Percentiles rank a stretch among this genome's conserved stretches.
These are phyloP conservation scores for Calameuta idolon DNA, from an alignment of 2,888 invertebrate genomes.

Conservation along the genomic window DNA sequence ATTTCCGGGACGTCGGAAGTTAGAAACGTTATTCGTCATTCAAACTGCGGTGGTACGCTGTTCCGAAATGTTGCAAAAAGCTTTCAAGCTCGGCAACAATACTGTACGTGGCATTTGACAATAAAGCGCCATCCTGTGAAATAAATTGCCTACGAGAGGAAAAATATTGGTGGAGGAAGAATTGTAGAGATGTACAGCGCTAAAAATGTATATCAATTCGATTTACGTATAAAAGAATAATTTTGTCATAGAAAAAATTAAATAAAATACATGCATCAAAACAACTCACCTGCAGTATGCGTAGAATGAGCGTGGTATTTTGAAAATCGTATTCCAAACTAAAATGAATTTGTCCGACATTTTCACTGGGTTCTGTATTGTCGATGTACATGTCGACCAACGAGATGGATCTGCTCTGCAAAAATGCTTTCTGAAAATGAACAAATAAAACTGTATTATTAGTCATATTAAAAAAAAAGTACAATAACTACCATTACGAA, in stretches of 20 bases:
- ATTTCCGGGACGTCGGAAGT: not conserved
- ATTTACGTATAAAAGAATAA: not conserved
- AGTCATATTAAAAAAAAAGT: not conserved
- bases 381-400: conserved; percentile 96
- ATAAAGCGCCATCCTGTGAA: not conserved
- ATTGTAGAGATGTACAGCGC: not conserved
- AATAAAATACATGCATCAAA: not conserved
- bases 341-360: conserved; percentile 95
- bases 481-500: not conserved
- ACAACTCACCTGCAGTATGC: conserved; percentile 84
- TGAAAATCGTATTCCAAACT: conserved; percentile 94
- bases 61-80: not conserved
- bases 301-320: conserved; percentile 89
- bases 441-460: conserved; percentile 23
- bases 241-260: not conserved
- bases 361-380: conserved; percentile 91
- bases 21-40: not conserved
- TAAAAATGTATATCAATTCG: not conserved
- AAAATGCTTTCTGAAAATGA: conserved; percentile 75
- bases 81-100: not conserved
- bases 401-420: conserved; percentile 90
- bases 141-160: not conserved
- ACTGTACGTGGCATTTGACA: not conserved
- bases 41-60: not conserved
- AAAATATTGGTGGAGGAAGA: not conserved